These are phyloP conservation scores for Gnathonemus longibarbis DNA, from an alignment of 2,113 vertebrate species.

Conservation along the genomic window DNA sequence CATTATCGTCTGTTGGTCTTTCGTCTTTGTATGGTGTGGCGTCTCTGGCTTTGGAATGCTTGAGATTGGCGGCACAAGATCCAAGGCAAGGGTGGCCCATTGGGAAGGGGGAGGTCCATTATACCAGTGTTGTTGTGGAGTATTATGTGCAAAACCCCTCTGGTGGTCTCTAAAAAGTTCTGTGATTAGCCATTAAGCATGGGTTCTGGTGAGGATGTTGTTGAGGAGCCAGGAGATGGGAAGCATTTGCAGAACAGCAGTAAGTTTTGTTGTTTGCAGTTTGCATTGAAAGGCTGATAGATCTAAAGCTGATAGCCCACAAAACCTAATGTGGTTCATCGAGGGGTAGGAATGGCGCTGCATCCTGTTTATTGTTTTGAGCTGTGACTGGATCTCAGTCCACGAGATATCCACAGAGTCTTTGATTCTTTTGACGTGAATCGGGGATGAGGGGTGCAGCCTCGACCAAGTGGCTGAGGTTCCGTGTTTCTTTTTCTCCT, in stretches of 20 bases:
- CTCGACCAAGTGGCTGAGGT: not conserved
- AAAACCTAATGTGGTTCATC: slow-evolving; percentile 41
- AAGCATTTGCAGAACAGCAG: not conserved
- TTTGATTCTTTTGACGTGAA: not conserved
- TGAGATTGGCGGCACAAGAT: not conserved
- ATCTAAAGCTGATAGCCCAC: slow-evolving; percentile 27
- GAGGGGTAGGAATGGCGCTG: slow-evolving; percentile 39
- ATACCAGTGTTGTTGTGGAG: not conserved
- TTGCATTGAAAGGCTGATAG: slow-evolving; percentile 24
- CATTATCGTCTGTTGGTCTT: not conserved
- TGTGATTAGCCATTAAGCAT: not conserved
- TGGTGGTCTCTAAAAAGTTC: not conserved
- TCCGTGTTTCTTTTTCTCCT: not conserved
- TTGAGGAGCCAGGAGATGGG: not conserved
- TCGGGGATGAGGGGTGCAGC: not conserved
- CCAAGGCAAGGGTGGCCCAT: not conserved
- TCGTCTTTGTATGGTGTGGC: not conserved
- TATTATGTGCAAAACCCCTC: not conserved
- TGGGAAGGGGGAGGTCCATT: not conserved
- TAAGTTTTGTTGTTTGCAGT: slow-evolving; percentile 9
- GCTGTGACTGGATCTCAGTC: slow-evolving; percentile 27
- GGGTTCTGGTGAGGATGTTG: not conserved
- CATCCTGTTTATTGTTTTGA: slow-evolving; percentile 54
- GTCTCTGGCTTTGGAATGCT: not conserved
- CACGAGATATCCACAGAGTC: slow-evolving; percentile 36